phyloP scores from a whole-genome alignment of 2,888 invertebrate species.

The Agonopterix arenella region DNA sequence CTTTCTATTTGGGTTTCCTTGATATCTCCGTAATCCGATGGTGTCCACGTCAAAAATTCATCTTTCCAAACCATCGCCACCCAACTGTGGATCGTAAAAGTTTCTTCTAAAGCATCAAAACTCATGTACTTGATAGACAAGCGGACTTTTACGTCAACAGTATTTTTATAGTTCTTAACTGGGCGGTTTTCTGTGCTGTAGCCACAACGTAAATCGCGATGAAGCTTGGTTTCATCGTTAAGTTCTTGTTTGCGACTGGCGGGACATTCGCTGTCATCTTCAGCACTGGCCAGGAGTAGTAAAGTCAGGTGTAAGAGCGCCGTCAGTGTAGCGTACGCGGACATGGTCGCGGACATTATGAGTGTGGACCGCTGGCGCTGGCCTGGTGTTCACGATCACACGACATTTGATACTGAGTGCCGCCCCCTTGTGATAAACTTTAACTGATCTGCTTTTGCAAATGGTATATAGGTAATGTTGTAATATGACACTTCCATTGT shows the following conservation, averaged over 20 bases:
- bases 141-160: constrained; percentile 71
- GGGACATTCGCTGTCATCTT: constrained; percentile 26
- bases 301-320: constrained; percentile 17
- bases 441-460: too few species aligned
- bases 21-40: constrained; percentile 80
- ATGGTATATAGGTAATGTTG: too few species aligned
- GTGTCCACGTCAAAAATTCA: constrained; percentile 83
- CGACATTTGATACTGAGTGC: constrained; percentile 34
- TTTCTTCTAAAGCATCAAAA: constrained; percentile 59
- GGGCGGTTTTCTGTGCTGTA: constrained; percentile 76
- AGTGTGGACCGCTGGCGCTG: background rate
- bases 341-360: constrained; percentile 26
- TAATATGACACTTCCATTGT: too few species aligned
- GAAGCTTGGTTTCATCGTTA: constrained; percentile 59
- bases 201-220: constrained; percentile 71
- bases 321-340: constrained; percentile 15
- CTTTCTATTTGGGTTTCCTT: constrained; percentile 79
- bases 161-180: constrained; percentile 59
- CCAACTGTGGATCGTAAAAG: constrained; percentile 74
- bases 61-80: constrained; percentile 77
- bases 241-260: constrained; percentile 27
- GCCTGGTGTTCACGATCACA: constrained; percentile 2
- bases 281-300: constrained; percentile 9
- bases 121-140: constrained; percentile 76
- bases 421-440: constrained; percentile 38